These are phyloP conservation scores for Atrina japonica DNA, from an alignment of 2,888 invertebrate genomes.

Conservation along the genomic window DNA sequence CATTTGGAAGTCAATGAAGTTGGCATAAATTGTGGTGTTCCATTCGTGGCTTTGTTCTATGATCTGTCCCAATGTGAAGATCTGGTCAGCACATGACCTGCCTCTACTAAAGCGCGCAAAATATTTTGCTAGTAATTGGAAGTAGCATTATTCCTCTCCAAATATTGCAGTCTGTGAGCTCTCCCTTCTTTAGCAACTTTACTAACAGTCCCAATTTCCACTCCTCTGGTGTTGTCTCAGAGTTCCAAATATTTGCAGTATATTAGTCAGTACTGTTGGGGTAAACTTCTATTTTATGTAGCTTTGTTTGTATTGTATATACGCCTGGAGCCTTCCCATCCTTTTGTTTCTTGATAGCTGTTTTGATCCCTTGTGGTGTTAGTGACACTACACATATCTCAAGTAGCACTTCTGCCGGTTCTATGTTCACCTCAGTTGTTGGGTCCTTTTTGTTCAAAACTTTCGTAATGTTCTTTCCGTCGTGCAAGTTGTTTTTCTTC, in stretches of 20 bases:
- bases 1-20: no score
- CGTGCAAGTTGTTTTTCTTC: neutral
- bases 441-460: slow-evolving; percentile 9
- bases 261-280: slow-evolving; percentile 12
- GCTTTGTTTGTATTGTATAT: neutral
- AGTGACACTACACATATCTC: neutral
- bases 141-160: no score
- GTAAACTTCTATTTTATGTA: neutral
- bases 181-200: no score
- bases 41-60: no score
- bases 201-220: no score
- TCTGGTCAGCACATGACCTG: no score
- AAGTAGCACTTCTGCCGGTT: neutral
- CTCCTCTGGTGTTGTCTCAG: no score
- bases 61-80: no score
- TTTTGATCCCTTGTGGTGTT: neutral
- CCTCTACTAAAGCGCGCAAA: no score
- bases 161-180: no score
- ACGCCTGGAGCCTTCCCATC: slow-evolving; percentile 9
- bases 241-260: no score
- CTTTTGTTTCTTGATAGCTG: neutral
- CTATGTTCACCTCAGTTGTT: neutral
- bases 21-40: slow-evolving; percentile 7
- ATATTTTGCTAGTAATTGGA: no score
- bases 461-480: slow-evolving; percentile 21